Evolutionary conservation across 2,888 invertebrate species (phyloP), one percentile per base, ranked within the genome.

Genomic region (Julus scandinavius): DNA sequence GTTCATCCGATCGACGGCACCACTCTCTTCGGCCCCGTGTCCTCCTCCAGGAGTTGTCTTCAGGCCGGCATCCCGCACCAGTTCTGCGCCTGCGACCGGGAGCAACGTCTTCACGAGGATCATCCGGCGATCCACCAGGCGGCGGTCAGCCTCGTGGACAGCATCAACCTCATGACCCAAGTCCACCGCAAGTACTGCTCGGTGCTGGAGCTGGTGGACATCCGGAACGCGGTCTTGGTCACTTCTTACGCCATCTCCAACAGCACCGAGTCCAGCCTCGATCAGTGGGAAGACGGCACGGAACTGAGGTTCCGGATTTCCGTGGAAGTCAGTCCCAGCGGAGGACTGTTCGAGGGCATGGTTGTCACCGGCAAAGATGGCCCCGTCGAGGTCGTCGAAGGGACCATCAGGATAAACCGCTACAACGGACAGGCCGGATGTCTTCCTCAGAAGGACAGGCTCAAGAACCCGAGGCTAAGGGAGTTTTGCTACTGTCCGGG

Each of bases 61-160:
- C 93, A 93, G 89, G 97, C 98, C 0, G 95, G 94, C 0, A 96
- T 98, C 89, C 94, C 95, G 0, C 95, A 95, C 41, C 96, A 97
- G 91, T 98, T 96, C 96, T 98, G 98, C 92, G 96, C 97, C 41
- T 98, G 98, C 90, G 96, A 96, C 91, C 94, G 94, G 89, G 95
- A 94, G 87, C 92, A 92, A 87, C 94, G 94, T 90, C 91, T 96
- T 29, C 91, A 93, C 0, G 92, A 92, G 0, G 93, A 94, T 49
- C 94, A 95, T 90, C 90, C 92, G 0, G 91, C 92, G 11, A 95
- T 95, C 0, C 91, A 92, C 7, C 93, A 94, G 72, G 95, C 95
- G 0, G 95, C 95, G 0, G 91, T 93, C 0, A 94, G 94, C 90
- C 92, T 96, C 45, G 94, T 97, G 0, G 91, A 92, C 7, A 93